A percentile compares a stretch with the other conserved stretches of the same genome.
Evolutionary conservation across 2,797 vertebrate genomes (phyloP).

Genomic region (Hippoglossus hippoglossus): DNA sequence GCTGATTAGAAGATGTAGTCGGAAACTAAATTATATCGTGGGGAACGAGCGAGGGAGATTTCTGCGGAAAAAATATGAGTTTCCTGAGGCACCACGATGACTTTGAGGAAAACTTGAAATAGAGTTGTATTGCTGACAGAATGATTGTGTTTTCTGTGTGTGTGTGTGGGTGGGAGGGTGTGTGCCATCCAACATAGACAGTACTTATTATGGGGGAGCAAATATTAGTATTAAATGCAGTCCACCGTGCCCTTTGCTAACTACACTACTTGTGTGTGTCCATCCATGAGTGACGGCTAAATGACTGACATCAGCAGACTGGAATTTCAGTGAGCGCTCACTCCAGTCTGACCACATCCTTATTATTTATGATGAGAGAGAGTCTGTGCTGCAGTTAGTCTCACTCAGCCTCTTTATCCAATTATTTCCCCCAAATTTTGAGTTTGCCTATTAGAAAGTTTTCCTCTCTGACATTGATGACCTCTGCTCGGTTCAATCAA

Average conservation of each 20-base stretch:
- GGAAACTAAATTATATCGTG: constrained; percentile 68
- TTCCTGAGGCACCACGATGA: constrained; percentile 25
- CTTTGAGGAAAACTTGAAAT: constrained; percentile 50
- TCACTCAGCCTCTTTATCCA: constrained; percentile 35
- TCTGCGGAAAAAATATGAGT: constrained; percentile 47
- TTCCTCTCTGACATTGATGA: neutral
- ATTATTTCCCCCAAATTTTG: constrained; percentile 28
- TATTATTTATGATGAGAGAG: constrained; percentile 70
- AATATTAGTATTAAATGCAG: constrained; percentile 56
- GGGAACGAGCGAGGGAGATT: constrained; percentile 25
- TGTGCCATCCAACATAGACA: constrained; percentile 24
- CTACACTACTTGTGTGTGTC: constrained; percentile 32
- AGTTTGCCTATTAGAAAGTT: constrained; percentile 2
- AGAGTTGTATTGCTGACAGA: constrained; percentile 59
- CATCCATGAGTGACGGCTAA: constrained; percentile 29
- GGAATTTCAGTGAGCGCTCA: constrained; percentile 63
- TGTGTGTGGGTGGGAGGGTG: constrained; percentile 8
- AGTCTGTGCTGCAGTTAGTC: constrained; percentile 38
- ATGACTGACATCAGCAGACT: constrained; percentile 72
- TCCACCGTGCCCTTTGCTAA: constrained; percentile 28
- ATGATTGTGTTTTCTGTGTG: constrained; percentile 20
- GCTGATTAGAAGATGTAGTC: constrained; percentile 74
- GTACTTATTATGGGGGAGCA: constrained; percentile 49
- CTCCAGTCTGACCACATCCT: constrained; percentile 71
- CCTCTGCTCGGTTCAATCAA: constrained; percentile 1